Conservation (phyloP, 2,113 vertebrate species). For the Stigmatopora argus region DNA sequence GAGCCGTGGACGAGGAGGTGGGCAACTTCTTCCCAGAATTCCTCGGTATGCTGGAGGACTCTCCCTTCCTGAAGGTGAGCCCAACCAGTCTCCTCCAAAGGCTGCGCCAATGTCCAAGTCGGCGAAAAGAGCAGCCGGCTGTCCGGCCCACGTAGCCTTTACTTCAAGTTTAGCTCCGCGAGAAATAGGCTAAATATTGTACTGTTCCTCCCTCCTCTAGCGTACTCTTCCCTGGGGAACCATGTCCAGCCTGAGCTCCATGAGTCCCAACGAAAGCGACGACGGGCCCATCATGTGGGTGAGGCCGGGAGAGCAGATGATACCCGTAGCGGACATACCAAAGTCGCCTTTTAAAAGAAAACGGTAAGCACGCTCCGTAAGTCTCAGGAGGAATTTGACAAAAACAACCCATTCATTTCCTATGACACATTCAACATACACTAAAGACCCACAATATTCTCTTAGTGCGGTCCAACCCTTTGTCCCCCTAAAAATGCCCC, state of each 20-base stretch:
- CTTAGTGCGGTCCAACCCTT: no score
- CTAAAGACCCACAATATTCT: no score
- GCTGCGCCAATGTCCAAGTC: not conserved
- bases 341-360: constrained; percentile 68
- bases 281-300: constrained; percentile 71
- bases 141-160: no score
- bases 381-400: not conserved
- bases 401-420: no score
- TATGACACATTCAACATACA: no score
- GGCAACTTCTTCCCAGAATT: constrained; percentile 67
- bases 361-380: constrained; percentile 41
- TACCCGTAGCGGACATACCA: constrained; percentile 67
- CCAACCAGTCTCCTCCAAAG: not conserved
- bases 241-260: constrained; percentile 61
- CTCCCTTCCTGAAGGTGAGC: constrained; percentile 58
- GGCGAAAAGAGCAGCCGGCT: not conserved
- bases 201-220: constrained; percentile 20
- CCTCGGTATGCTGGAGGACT: constrained; percentile 59
- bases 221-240: constrained; percentile 66
- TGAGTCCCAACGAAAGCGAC: constrained; percentile 64
- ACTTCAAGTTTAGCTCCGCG: not conserved
- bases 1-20: constrained; percentile 65
- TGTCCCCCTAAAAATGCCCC: no score
- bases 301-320: constrained; percentile 68
- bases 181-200: not conserved